Evolutionary conservation across 2,797 vertebrate genomes (phyloP).

Genomic region (Alca torda): DNA sequence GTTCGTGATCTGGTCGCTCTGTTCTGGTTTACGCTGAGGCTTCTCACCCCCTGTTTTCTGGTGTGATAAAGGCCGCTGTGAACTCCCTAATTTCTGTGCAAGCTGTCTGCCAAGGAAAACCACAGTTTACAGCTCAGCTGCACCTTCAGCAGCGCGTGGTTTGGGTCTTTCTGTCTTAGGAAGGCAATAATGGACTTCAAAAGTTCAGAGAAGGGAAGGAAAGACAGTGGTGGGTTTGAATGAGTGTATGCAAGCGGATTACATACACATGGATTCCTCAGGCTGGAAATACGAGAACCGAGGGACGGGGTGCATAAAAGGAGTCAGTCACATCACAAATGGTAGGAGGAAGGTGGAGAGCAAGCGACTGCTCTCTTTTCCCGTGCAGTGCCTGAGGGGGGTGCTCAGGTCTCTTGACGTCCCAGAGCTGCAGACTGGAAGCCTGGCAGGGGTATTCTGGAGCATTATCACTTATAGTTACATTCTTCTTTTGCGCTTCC

Average conservation of each 20-base stretch:
- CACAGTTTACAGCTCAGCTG: background rate
- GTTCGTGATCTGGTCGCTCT: fast-evolving
- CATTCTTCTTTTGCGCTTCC: background rate
- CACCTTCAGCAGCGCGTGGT: background rate
- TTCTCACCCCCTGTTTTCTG: background rate
- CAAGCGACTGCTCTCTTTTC: background rate
- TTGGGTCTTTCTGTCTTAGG: background rate
- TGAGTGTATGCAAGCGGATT: background rate
- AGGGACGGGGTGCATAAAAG: too few relatives aligned
- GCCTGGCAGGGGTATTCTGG: background rate
- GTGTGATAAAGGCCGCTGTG: background rate
- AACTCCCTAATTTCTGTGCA: background rate
- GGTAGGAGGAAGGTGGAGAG: background rate
- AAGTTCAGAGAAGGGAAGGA: background rate
- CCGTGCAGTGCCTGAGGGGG: fast-evolving
- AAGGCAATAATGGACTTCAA: background rate
- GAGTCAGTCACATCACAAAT: background rate
- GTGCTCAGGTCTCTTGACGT: background rate
- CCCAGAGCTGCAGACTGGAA: background rate
- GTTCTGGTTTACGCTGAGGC: background rate
- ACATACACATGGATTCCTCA: background rate
- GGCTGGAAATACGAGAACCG: background rate
- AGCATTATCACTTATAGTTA: fast-evolving
- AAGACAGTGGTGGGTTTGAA: background rate
- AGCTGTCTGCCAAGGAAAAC: background rate